Evolutionary conservation across 2,113 vertebrate genomes (phyloP).

Genomic region (Chiloscyllium plagiosum): DNA sequence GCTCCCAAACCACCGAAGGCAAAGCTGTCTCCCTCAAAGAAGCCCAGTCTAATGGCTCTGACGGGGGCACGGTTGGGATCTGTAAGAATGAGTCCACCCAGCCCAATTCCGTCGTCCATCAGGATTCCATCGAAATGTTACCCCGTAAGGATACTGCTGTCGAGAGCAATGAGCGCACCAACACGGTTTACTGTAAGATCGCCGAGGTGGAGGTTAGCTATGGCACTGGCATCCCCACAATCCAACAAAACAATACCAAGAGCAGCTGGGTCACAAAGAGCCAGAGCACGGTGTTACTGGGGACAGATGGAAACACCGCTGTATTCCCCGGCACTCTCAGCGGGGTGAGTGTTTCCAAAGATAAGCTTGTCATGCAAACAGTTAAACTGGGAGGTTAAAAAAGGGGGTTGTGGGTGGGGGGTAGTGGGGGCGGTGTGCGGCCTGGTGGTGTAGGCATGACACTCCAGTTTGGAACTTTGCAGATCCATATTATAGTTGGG

Average conservation of each 20-base stretch:
- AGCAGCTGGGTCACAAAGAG: slow-evolving; percentile 81
- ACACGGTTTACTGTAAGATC: slow-evolving; percentile 61
- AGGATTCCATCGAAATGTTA: slow-evolving; percentile 59
- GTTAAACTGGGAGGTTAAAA: background rate
- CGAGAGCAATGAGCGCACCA: slow-evolving; percentile 45
- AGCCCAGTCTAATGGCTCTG: slow-evolving; percentile 60
- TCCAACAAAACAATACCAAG: slow-evolving; percentile 73
- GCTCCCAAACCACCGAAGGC: slow-evolving; percentile 59
- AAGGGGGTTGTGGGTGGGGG: too few relatives aligned
- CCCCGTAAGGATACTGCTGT: slow-evolving; percentile 44
- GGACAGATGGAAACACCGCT: slow-evolving; percentile 83
- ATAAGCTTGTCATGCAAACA: background rate
- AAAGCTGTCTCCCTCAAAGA: slow-evolving; percentile 65
- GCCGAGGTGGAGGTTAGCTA: slow-evolving; percentile 50
- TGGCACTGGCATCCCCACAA: slow-evolving; percentile 63
- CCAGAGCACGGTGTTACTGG: slow-evolving; percentile 90
- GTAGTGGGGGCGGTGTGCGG: too few relatives aligned
- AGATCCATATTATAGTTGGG: background rate
- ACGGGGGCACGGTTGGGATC: slow-evolving; percentile 72
- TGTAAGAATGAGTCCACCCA: slow-evolving; percentile 64
- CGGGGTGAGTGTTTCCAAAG: slow-evolving; percentile 68
- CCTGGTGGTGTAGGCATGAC: background rate
- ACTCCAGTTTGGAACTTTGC: background rate
- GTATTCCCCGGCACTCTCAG: slow-evolving; percentile 70
- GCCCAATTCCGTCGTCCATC: slow-evolving; percentile 54